A percentile compares a stretch with the other conserved stretches of the same genome.
These are phyloP conservation scores for Ernsta delagoae DNA, from an alignment of 2,888 invertebrate genomes.

Conservation along the genomic window DNA sequence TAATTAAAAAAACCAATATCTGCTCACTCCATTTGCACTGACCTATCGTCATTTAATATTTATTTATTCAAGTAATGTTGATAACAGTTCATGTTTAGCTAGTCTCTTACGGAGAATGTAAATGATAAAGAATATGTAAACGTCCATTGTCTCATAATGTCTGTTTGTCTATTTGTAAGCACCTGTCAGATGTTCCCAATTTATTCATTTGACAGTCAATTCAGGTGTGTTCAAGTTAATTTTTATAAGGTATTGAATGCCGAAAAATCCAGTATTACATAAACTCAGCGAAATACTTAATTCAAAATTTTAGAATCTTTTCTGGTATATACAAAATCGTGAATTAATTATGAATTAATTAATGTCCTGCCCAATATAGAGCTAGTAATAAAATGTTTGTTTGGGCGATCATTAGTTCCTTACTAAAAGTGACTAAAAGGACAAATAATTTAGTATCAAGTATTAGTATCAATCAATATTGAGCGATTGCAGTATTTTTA, in stretches of 20 bases:
- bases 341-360: too few species aligned
- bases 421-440: too few species aligned
- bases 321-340: too few species aligned
- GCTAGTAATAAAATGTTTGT: too few species aligned
- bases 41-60: not conserved
- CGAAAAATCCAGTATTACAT: too few species aligned
- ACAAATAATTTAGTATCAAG: too few species aligned
- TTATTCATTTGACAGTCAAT: not conserved
- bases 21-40: not conserved
- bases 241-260: too few species aligned
- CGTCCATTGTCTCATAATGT: not conserved
- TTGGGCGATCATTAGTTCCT: too few species aligned
- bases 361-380: too few species aligned
- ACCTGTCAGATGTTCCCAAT: not conserved
- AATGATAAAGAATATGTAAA: too few species aligned
- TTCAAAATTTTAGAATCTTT: too few species aligned
- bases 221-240: not conserved
- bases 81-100: not conserved
- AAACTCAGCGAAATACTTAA: too few species aligned
- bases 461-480: not conserved
- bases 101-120: not conserved
- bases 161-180: not conserved
- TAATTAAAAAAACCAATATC: not conserved
- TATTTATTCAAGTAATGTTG: not conserved
- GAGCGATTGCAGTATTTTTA: constrained; percentile 16